Conservation (phyloP, 2,888 invertebrate genomes). For the Cataglyphis altisquamis region DNA sequence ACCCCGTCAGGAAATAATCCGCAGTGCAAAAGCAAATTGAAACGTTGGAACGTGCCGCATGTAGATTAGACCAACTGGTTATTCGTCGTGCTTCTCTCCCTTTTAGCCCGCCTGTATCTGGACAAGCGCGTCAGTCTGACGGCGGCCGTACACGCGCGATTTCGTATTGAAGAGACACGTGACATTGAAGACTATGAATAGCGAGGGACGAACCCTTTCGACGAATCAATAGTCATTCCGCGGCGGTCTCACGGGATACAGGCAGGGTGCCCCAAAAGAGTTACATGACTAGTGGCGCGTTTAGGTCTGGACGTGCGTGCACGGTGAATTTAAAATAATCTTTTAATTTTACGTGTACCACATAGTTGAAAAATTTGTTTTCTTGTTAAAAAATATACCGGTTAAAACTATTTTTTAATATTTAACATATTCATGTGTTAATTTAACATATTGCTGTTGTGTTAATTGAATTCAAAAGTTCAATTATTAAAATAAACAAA, state of each 20-base stretch:
- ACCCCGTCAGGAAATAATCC: conserved; percentile 66
- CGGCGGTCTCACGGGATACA: conserved; percentile 62
- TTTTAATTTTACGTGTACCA: background rate
- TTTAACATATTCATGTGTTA: no score
- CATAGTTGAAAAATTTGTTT: no score
- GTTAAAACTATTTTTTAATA: no score
- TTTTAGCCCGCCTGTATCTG: conserved; percentile 50
- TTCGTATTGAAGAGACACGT: conserved; percentile 81
- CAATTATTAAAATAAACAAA: no score
- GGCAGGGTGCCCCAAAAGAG: background rate
- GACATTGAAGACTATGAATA: conserved; percentile 82
- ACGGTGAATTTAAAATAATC: background rate
- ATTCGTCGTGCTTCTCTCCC: conserved; percentile 65
- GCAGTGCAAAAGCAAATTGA: conserved; percentile 74
- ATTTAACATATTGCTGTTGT: no score
- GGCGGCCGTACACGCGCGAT: conserved; percentile 67
- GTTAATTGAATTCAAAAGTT: no score
- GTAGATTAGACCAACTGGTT: conserved; percentile 78
- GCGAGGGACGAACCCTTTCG: conserved; percentile 77
- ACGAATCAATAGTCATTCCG: conserved; percentile 80
- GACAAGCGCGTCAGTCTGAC: conserved; percentile 40
- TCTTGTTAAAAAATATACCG: no score
- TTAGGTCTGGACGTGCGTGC: background rate
- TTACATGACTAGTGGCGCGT: background rate
- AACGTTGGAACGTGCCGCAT: conserved; percentile 76